Base-by-base conservation (phyloP, 2,888 invertebrate species). In the Acrobasis repandana region DNA sequence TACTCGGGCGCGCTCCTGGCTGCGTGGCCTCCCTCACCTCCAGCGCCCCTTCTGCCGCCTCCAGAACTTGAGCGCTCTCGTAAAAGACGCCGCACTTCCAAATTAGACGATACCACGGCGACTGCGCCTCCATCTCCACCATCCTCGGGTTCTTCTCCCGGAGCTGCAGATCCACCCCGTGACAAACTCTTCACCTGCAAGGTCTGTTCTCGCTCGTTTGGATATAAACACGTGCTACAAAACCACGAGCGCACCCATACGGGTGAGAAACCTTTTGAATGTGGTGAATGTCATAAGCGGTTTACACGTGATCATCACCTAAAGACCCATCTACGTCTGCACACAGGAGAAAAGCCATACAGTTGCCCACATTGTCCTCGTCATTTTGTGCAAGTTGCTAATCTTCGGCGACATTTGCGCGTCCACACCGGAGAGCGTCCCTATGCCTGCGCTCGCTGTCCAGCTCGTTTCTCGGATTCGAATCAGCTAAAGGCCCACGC, bases 191-290 rank as follows among this genome's bases (percentile, higher is more conserved):
- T 98, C 88, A 97, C 96, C 28, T 98, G 98, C 86, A 95, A 95
- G 74, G 92, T 97, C 54, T 98, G 98, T 90, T 95, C 96, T 64
- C 94, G 97, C 68, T 96, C 96, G 11, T 98, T 98, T 78, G 98
- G 98, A 56, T 98, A 98, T 93, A 98, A 98, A 79, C 98, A 98
- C 86, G 98, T 98, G 18, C 92, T 98, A 57, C 98, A 98, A 86
- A 98, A 98, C 82, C 98, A 98, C 86, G 98, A 98, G 78, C 94
- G 98, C 71, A 98, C 98, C 0, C 98, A 98, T 83, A 98, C 98
- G 0, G 98, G 98, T 0, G 98, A 98, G 81, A 98, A 98, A 77
- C 98, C 98, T 0, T 98, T 98, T 89, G 96, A 97, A 81, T 98
- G 98, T 77, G 95, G 95, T 36, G 96, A 97, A 84, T 98, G 98